phyloP scores from a whole-genome alignment of 1,140 invertebrate genomes.

The Brachionus paranguensis region DNA sequence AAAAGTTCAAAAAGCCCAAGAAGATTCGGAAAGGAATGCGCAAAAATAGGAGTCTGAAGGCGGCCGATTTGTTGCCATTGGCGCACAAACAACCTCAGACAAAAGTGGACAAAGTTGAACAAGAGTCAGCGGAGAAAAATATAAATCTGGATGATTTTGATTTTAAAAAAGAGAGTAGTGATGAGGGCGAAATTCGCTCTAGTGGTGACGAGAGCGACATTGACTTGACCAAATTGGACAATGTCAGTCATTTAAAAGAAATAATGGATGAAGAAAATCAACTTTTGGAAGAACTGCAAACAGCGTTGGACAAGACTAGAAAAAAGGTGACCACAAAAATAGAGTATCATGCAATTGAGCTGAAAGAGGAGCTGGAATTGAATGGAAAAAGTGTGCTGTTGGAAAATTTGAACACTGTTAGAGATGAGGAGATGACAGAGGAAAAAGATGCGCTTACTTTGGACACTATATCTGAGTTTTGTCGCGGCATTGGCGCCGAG shows the following conservation, averaged over 20 bases:
- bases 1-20: slow-evolving; percentile 86
- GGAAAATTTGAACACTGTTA: slow-evolving; percentile 14
- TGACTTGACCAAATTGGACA: neutral
- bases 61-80: neutral
- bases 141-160: neutral
- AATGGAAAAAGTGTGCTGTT: slow-evolving; percentile 41
- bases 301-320: slow-evolving; percentile 68
- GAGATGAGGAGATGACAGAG: slow-evolving; percentile 41
- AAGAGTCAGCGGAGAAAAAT: neutral
- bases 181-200: slow-evolving; percentile 37
- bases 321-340: slow-evolving; percentile 58
- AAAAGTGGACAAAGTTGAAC: neutral
- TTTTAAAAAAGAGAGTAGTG: slow-evolving; percentile 38
- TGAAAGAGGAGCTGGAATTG: slow-evolving; percentile 42
- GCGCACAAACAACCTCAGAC: neutral
- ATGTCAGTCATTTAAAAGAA: slow-evolving; percentile 39
- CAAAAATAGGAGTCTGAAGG: slow-evolving; percentile 45
- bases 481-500: slow-evolving; percentile 78
- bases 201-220: slow-evolving; percentile 28
- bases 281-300: slow-evolving; percentile 67
- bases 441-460: slow-evolving; percentile 63
- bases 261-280: slow-evolving; percentile 58
- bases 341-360: slow-evolving; percentile 51
- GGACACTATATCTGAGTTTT: slow-evolving; percentile 93
- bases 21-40: slow-evolving; percentile 63